phyloP scores from a whole-genome alignment of 2,888 invertebrate species.

The Agrotis clavis region DNA sequence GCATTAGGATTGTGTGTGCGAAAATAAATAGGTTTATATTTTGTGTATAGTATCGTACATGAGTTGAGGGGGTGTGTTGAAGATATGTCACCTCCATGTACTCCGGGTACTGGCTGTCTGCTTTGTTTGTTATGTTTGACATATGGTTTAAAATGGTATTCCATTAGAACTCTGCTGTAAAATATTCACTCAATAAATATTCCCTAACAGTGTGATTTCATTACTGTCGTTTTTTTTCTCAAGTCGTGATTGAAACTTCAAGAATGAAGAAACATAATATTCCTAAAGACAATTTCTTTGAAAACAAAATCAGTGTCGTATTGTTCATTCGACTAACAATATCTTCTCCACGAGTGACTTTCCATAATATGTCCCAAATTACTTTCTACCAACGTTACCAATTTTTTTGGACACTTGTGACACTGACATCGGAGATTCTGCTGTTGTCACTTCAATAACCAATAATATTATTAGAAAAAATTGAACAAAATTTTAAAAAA shows the following conservation, averaged over 20 bases:
- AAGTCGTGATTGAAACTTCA: not conserved
- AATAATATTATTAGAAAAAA: not conserved
- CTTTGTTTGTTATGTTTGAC: no score
- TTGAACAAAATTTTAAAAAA: no score
- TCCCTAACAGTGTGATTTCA: no score
- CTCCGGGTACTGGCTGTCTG: no score
- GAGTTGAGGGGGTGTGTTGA: no score
- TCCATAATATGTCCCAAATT: conserved; percentile 25
- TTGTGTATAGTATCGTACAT: no score
- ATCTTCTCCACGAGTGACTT: conserved; percentile 20
- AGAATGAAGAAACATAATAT: not conserved
- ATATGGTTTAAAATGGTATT: no score
- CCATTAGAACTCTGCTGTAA: no score
- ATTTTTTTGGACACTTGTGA: conserved; percentile 3
- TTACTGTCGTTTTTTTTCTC: not conserved
- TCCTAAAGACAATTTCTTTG: not conserved
- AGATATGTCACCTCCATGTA: no score
- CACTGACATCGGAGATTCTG: not conserved
- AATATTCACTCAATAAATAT: no score
- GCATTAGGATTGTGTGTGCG: no score
- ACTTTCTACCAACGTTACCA: not conserved
- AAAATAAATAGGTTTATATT: no score
- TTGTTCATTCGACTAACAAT: conserved; percentile 11
- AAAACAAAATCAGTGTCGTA: not conserved
- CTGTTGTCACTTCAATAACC: not conserved